Conservation (phyloP, 2,797 vertebrate genomes). For the Peromyscus eremicus region DNA sequence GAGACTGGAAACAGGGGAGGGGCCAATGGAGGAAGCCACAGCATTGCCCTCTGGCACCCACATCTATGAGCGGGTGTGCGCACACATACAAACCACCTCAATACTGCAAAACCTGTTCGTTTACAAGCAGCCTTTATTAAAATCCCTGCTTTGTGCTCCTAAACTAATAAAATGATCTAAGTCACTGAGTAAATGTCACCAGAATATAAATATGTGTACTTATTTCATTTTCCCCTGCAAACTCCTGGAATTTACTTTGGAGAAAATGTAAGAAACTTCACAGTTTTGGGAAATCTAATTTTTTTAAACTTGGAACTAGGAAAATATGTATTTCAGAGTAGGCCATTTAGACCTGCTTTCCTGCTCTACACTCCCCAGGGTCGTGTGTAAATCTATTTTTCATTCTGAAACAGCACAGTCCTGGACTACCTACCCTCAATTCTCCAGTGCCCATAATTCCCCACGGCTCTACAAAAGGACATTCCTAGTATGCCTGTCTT, state of each 20-base stretch:
- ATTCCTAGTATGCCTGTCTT: background rate
- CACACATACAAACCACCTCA: background rate
- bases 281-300: background rate
- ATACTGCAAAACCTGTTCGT: background rate
- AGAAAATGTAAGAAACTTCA: conserved; percentile 45
- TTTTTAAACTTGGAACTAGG: background rate
- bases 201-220: conserved; percentile 57
- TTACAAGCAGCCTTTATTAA: conserved; percentile 11
- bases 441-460: background rate
- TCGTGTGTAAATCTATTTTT: background rate
- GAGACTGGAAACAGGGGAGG: background rate
- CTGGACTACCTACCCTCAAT: background rate
- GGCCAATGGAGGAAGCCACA: background rate
- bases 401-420: background rate
- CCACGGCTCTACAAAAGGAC: background rate
- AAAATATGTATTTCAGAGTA: background rate
- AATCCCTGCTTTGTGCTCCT: conserved; percentile 37
- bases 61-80: background rate
- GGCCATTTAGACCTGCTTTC: background rate
- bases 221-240: background rate
- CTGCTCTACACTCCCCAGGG: background rate
- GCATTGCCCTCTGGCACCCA: too few species aligned
- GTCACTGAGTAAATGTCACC: conserved; percentile 53
- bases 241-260: conserved; percentile 48
- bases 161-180: conserved; percentile 45